phyloP scores from a whole-genome alignment of 1,140 invertebrate genomes.

The Bombyx mori region ASM3026992v2 NC_085109.1:11627001-11627500 shows the following conservation, averaged over 20 bases:
- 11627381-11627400: slow-evolving; percentile 41
- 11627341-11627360: slow-evolving; percentile 44
- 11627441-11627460: slow-evolving; percentile 14
- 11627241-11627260: slow-evolving; percentile 25
- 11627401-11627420: slow-evolving; percentile 1
- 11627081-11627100: too few species aligned
- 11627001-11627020: too few species aligned
- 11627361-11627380: slow-evolving; percentile 46
- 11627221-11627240: slow-evolving; percentile 33
- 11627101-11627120: too few species aligned
- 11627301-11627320: slow-evolving; percentile 64
- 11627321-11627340: slow-evolving; percentile 45
- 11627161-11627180: too few species aligned
- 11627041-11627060: too few species aligned
- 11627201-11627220: slow-evolving; percentile 18
- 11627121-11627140: too few species aligned
- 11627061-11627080: too few species aligned
- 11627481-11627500: not conserved
- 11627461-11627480: slow-evolving; percentile 1
- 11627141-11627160: too few species aligned
- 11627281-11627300: slow-evolving; percentile 33
- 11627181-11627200: too few species aligned
- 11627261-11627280: slow-evolving; percentile 34
- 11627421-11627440: slow-evolving; percentile 12
- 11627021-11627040: too few species aligned